Base-by-base conservation (phyloP, 2,888 invertebrate genomes). In the Parelbella ahira region DNA sequence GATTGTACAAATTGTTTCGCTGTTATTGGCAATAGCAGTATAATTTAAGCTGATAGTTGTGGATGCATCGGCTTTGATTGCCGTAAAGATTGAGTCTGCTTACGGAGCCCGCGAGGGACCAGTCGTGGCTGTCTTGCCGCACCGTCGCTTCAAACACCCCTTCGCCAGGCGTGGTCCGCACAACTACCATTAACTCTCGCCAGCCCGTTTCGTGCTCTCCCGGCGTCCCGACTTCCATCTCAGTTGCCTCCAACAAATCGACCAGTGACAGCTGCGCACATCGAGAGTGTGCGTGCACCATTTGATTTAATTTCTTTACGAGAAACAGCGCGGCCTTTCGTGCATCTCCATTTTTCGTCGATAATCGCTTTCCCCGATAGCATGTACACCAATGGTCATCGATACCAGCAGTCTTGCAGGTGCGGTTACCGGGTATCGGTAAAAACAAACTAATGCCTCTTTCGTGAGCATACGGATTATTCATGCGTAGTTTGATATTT, bases 311-410 rank as follows among this genome's bases (percentile, higher is more conserved):
- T 48, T 91, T 80, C 3, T 76, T 65, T 0, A 96, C 89, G 12
- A 94, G 75, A 50, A 89, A 89, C 0, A 78, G 63, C 0, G 92
- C 92, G 0, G 91, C 91, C 23, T 90, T 80, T 3, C 77, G 65
- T 0, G 93, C 92, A 4, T 76, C 65, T 0, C 70, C 55, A 50
- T 91, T 89, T 15, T 89, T 83, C 0, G 78, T 74, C 0, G 88
- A 64, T 8, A 94, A 63, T 50, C 90, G 88, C 33, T 77, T 78
- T 37, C 91, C 91, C 44, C 89, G 89, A 60, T 95, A 93, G 54
- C 97, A 97, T 10, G 95, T 94, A 70, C 97, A 97, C 93, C 94
- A 97, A 67, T 96, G 94, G 12, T 92, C 91, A 0, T 92, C 91
- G 44, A 98, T 95, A 1, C 88, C 91, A 0, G 97, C 97, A 46